Base-by-base conservation (phyloP, 2,797 vertebrate genomes). In the Sebastes goodei region DNA sequence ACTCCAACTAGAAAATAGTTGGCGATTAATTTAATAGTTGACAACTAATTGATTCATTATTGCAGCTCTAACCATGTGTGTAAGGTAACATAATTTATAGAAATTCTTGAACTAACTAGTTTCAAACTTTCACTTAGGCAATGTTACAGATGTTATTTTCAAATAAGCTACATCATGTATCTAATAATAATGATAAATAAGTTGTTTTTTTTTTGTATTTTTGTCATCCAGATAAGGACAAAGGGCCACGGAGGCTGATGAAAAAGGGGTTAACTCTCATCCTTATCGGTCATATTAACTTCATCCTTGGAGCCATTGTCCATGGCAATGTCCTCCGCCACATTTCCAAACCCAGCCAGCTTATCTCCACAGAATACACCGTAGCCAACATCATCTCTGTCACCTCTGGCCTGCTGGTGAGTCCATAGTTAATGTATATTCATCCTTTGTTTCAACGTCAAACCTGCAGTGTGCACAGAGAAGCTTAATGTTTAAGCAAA, bases 301-400 rank as follows among this genome's bases (percentile, higher is more conserved):
- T 98, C 77, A 96, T 98, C 78, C 89, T 99, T 61, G 97, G 97
- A 1, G 97, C 98, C 2, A 97, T 99, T 66, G 96, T 99, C 67
- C 98, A 99, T 56, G 98, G 98, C 60, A 97, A 92, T 0, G 95
- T 99, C 12, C 94, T 99, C 30, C 95, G 98, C 15, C 98, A 99
- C 72, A 97, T 99, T 64, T 97, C 97, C 30, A 97, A 96, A 77
- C 96, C 98, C 29, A 84, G 59, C 42, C 93, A 94, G 6, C 84
- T 91, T 0, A 93, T 94, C 89, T 95, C 96, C 14, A 96, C 97
- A 0, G 95, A 97, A 64, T 99, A 98, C 90, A 97, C 96, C 0
- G 81, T 84, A 0, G 94, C 95, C 88, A 98, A 99, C 89, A 94
- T 98, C 76, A 97, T 97, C 90, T 97, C 97, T 0, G 98, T 98